Evolutionary conservation across 2,113 vertebrate genomes (phyloP), one percentile per base, ranked within the genome.

Genomic region (Melospiza melodia): DNA sequence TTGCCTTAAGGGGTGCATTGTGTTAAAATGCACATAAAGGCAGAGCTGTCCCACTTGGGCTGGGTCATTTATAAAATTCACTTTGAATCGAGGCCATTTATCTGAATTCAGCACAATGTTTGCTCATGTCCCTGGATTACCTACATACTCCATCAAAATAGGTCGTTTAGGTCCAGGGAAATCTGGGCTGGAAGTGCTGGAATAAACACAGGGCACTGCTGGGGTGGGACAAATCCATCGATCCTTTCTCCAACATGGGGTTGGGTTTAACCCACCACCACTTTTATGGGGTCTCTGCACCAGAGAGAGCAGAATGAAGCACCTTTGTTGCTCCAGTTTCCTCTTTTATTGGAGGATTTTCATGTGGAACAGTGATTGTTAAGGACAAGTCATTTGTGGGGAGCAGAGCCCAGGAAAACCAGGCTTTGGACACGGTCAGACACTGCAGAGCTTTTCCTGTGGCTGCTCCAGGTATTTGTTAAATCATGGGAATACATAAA

Each of bases 21-120:
- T 89, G 80, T 59, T 68, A 21, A 61, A 78, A 91, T 61, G 66
- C 68, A 55, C 91, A n/a, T 2, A 48, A 71, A 68, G 92, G 48
- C 44, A 2, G 8, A 1, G 2, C 28, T 41, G 48, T 83, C 93
- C 94, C 92, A 15, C 82, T 89, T 91, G 95, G 89, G 35, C 84
- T 69, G 67, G 95, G 95, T 75, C 88, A 65, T 83, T 91, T 95
- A 37, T 77, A 89, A 83, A 89, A 89, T 69, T 81, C 57, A 5
- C 87, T 95, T 91, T 66, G 93, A 93, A 93, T 95, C 28, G 67
- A 87, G 89, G 80, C 93, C 89, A 20, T 94, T 92, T 89, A 48
- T 94, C 91, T 89, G 89, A 77, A 69, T 86, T 58, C 37, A 6
- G 80, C 55, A 10, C 59, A 62, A 28, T 67, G 54, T 90, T 95